phyloP scores from a whole-genome alignment of 2,888 invertebrate genomes.

The Drosophila conformis region DNA sequence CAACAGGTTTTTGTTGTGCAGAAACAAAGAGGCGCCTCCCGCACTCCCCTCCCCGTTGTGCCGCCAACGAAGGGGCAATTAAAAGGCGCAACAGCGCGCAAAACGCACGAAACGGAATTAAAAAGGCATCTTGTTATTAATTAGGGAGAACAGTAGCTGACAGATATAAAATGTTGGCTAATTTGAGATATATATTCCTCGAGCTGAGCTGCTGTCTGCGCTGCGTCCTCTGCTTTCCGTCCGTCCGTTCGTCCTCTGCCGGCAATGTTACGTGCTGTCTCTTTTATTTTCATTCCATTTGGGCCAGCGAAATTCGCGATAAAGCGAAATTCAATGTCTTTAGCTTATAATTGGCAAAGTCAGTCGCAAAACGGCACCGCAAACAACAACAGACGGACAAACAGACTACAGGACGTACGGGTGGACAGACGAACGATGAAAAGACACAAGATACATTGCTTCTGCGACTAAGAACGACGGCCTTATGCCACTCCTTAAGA shows the following conservation, averaged over 20 bases:
- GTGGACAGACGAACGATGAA: slow-evolving; percentile 34
- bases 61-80: slow-evolving; percentile 64
- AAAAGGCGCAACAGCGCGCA: slow-evolving; percentile 80
- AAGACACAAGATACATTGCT: slow-evolving; percentile 68
- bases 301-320: slow-evolving; percentile 69
- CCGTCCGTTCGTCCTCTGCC: neutral
- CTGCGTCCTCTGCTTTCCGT: slow-evolving; percentile 22
- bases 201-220: slow-evolving; percentile 22
- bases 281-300: slow-evolving; percentile 62
- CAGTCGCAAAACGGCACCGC: slow-evolving; percentile 44
- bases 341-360: slow-evolving; percentile 78
- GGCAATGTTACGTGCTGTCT: slow-evolving; percentile 33
- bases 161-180: slow-evolving; percentile 84
- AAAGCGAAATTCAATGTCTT: slow-evolving; percentile 80
- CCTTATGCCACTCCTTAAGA: slow-evolving; percentile 1
- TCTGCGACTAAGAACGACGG: slow-evolving; percentile 18
- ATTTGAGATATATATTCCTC: slow-evolving; percentile 79
- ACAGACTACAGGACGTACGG: slow-evolving; percentile 1
- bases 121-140: slow-evolving; percentile 84
- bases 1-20: slow-evolving; percentile 44
- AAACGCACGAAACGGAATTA: slow-evolving; percentile 76
- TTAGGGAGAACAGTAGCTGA: slow-evolving; percentile 85
- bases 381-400: slow-evolving; percentile 3
- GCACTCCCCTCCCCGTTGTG: slow-evolving; percentile 2
- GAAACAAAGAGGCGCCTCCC: slow-evolving; percentile 54